Percentiles rank a stretch among this genome's conserved stretches.
phyloP scores from a whole-genome alignment of 2,797 vertebrate genomes.

The Arnoldichthys spilopterus region DNA sequence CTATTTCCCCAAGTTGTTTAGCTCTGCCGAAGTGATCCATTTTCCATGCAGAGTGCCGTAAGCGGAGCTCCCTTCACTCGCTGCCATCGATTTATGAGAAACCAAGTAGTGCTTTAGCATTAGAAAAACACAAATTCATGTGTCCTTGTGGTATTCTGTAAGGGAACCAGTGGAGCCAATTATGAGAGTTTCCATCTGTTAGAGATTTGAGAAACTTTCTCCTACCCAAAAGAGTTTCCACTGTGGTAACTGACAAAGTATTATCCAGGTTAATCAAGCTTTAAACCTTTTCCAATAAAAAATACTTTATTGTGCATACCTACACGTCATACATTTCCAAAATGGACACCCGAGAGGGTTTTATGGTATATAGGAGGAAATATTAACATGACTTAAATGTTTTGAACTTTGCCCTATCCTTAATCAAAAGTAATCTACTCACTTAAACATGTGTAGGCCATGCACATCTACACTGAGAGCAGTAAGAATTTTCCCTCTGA shows the following conservation, averaged over 20 bases:
- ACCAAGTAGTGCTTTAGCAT: constrained; percentile 41
- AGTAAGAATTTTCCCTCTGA: background rate
- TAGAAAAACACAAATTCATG: constrained; percentile 51
- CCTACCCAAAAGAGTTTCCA: constrained; percentile 40
- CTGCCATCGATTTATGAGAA: constrained; percentile 55
- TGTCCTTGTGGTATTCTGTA: constrained; percentile 57
- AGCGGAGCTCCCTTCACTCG: constrained; percentile 43
- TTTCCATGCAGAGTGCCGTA: constrained; percentile 46
- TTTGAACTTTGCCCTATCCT: background rate
- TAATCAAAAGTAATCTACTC: constrained; percentile 26
- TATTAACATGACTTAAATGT: background rate
- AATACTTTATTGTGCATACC: constrained; percentile 24
- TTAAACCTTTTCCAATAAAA: constrained; percentile 43
- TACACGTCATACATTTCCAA: constrained; percentile 35
- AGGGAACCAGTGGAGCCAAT: constrained; percentile 55
- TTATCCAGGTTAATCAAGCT: constrained; percentile 41
- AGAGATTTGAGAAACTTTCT: constrained; percentile 45
- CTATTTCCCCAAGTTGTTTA: constrained; percentile 42
- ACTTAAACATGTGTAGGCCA: background rate
- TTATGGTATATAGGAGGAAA: constrained; percentile 22
- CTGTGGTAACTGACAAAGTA: constrained; percentile 45
- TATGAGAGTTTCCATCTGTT: constrained; percentile 58
- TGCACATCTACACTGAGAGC: constrained; percentile 4
- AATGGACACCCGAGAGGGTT: constrained; percentile 20
- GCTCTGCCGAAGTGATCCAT: constrained; percentile 49